Evolutionary conservation across 2,888 invertebrate genomes (phyloP).

Genomic region (Caenorhabditis wallacei): DNA sequence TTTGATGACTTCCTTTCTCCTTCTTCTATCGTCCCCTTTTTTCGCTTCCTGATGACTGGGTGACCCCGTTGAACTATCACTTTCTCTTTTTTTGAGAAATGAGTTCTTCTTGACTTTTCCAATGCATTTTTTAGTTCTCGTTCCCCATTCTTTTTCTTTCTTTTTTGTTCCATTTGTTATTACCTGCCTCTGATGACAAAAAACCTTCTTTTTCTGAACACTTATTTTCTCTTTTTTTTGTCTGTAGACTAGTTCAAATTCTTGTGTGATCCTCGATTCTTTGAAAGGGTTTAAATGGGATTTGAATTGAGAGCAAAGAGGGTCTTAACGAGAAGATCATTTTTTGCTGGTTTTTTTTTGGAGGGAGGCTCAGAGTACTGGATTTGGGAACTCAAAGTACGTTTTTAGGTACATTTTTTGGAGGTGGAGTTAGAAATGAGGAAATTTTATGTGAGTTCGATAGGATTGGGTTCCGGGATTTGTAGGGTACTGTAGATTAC

Average conservation of each 20-base stretch:
- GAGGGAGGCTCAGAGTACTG: neutral
- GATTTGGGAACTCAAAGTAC: neutral
- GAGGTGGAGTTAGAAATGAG: neutral
- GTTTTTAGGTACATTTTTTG: too few relatives aligned
- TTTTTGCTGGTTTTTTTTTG: neutral
- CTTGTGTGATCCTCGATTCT: too few relatives aligned
- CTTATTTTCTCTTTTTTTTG: neutral
- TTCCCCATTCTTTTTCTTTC: conserved; percentile 6
- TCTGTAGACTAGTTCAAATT: neutral
- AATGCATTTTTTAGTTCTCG: conserved; percentile 51
- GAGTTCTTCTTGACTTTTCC: conserved; percentile 6
- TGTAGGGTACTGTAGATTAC: too few relatives aligned
- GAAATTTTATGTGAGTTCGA: too few relatives aligned
- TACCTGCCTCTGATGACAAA: too few relatives aligned
- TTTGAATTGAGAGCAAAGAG: neutral
- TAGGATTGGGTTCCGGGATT: too few relatives aligned
- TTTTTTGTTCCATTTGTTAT: conserved; percentile 25
- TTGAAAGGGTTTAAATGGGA: neutral
- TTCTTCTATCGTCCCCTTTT: neutral
- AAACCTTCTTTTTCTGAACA: neutral
- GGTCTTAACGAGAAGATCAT: neutral
- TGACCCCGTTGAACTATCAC: conserved; percentile 60
- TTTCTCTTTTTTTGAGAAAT: conserved; percentile 36
- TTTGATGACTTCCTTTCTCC: conserved; percentile 54
- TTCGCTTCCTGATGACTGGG: neutral